Conservation (phyloP, 2,797 vertebrate genomes). For the Otus scops region DNA sequence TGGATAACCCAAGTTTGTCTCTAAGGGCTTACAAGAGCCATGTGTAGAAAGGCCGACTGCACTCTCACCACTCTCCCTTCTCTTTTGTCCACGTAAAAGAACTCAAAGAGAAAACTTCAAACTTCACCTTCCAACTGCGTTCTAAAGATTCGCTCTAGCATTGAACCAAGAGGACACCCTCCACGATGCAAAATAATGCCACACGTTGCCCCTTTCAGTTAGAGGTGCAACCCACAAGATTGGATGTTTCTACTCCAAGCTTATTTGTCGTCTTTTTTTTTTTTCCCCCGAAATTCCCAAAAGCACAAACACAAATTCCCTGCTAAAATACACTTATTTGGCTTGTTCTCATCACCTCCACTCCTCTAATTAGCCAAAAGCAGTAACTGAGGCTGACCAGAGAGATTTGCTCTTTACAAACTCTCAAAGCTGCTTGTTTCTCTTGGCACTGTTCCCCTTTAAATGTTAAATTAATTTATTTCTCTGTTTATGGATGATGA, state of each 20-base stretch:
- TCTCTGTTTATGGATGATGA: background rate
- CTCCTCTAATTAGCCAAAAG: constrained; percentile 3
- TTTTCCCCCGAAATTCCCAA: background rate
- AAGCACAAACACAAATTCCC: background rate
- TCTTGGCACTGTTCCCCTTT: background rate
- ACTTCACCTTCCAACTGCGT: background rate
- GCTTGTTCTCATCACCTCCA: background rate
- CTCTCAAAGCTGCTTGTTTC: background rate
- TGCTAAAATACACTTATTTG: background rate
- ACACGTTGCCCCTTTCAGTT: background rate
- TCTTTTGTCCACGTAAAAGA: background rate
- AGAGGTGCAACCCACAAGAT: background rate
- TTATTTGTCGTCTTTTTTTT: background rate
- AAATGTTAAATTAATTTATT: constrained; percentile 9
- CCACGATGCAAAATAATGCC: background rate
- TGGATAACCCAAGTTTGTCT: background rate
- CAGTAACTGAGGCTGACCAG: background rate
- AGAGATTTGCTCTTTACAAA: background rate
- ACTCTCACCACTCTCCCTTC: background rate
- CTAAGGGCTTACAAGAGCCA: background rate
- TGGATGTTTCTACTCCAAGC: background rate
- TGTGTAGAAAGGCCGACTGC: background rate
- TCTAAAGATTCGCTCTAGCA: background rate
- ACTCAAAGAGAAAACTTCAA: background rate
- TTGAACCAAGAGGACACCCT: background rate